These are phyloP conservation scores for Drosophila koepferae DNA, from an alignment of 2,888 invertebrate genomes.

Conservation along the genomic window DNA sequence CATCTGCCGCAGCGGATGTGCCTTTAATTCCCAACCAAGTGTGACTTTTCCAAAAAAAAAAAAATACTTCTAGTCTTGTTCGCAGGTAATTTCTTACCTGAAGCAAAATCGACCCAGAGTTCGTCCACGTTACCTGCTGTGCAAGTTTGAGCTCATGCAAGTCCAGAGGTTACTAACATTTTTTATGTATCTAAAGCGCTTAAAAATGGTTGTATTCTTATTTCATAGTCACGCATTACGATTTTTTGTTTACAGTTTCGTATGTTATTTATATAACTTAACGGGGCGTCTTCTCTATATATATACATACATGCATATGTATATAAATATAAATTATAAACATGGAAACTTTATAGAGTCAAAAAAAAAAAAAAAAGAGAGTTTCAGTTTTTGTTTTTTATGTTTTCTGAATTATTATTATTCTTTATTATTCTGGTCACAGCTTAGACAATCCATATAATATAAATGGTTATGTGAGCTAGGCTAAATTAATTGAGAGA, in stretches of 20 bases:
- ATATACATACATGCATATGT: not conserved
- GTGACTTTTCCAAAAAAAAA: constrained; percentile 21
- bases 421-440: constrained; percentile 11
- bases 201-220: not conserved
- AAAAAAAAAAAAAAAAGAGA: not conserved
- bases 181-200: not conserved
- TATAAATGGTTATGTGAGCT: constrained; percentile 1
- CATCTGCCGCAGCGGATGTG: constrained; percentile 32
- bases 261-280: not conserved
- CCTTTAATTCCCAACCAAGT: constrained; percentile 7
- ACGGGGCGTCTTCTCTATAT: not conserved
- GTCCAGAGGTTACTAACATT: constrained; percentile 26
- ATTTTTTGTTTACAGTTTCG: constrained; percentile 3
- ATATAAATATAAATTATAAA: not conserved
- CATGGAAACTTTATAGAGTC: not conserved
- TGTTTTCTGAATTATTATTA: not conserved
- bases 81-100: constrained; percentile 31
- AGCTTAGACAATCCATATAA: not conserved
- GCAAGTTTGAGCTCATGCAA: constrained; percentile 13
- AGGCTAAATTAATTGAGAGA: not conserved
- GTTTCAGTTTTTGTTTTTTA: not conserved
- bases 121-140: constrained; percentile 33
- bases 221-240: not conserved
- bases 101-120: constrained; percentile 13
- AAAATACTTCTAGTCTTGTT: not conserved